Evolutionary conservation across 92 coral and sea anemone species (phyloP).

Genomic region (Porites evermanni): DNA sequence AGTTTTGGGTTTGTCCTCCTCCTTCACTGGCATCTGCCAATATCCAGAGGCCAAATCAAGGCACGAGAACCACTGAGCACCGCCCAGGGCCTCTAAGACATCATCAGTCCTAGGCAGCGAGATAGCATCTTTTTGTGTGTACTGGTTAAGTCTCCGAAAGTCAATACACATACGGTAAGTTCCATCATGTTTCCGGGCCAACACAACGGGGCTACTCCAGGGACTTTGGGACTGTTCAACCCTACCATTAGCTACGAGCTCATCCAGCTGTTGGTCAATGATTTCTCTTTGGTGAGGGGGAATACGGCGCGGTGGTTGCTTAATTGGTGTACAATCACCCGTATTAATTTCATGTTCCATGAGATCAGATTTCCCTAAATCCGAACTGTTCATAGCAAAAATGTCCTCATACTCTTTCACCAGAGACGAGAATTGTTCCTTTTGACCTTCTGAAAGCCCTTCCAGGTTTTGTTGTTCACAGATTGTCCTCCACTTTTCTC

Average conservation of each 20-base stretch:
- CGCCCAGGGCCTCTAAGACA: conserved; percentile 42
- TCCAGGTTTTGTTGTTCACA: neutral
- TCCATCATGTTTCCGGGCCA: conserved; percentile 11
- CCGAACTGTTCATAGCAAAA: conserved; percentile 41
- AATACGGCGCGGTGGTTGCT: conserved; percentile 43
- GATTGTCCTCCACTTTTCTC: conserved; percentile 1
- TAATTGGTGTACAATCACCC: conserved; percentile 43
- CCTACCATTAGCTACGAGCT: conserved; percentile 40
- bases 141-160: neutral
- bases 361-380: conserved; percentile 44
- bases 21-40: too few relatives aligned
- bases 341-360: conserved; percentile 42
- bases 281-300: conserved; percentile 10
- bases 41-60: too few relatives aligned
- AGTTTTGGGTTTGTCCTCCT: too few relatives aligned
- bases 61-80: too few relatives aligned
- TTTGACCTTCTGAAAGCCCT: conserved; percentile 41
- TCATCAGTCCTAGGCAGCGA: conserved; percentile 62
- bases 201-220: conserved; percentile 55
- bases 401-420: conserved; percentile 34
- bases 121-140: conserved; percentile 61
- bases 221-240: conserved; percentile 50
- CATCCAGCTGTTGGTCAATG: conserved; percentile 48
- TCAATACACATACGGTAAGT: conserved; percentile 18
- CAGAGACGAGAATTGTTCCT: conserved; percentile 25